phyloP scores from a whole-genome alignment of 2,888 invertebrate genomes.

The Hirtodrosophila cameraria region DNA sequence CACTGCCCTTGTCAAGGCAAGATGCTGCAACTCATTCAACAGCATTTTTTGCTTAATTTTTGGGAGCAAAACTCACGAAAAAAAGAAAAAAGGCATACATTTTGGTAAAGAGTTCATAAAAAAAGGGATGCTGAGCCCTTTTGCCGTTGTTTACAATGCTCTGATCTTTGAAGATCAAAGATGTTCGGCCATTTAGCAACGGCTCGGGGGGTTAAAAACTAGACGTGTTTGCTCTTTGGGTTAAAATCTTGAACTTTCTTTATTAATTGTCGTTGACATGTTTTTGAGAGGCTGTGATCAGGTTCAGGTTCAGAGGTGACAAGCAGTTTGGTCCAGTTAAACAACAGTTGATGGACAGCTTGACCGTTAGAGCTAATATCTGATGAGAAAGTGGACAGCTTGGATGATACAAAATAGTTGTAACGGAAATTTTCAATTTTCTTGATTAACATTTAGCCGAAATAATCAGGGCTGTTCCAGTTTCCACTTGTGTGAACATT shows the following conservation, averaged over 20 bases:
- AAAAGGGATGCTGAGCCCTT: constrained; percentile 37
- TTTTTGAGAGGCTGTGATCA: constrained; percentile 19
- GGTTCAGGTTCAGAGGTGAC: constrained; percentile 63
- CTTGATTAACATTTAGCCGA: too few relatives aligned
- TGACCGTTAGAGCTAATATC: constrained; percentile 65
- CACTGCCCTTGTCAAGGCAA: constrained; percentile 40
- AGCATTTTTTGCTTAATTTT: constrained; percentile 35
- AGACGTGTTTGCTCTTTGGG: constrained; percentile 47
- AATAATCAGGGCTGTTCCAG: too few relatives aligned
- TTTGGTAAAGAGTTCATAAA: constrained; percentile 11
- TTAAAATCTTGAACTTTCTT: constrained; percentile 68
- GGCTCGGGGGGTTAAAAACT: constrained; percentile 35
- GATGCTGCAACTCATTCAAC: constrained; percentile 60
- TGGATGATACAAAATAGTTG: too few relatives aligned
- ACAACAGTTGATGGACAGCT: constrained; percentile 59
- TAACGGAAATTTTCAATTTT: neutral
- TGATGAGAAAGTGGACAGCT: constrained; percentile 9
- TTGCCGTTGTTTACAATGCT: constrained; percentile 4
- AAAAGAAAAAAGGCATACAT: constrained; percentile 48
- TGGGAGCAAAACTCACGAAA: constrained; percentile 40
- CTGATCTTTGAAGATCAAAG: constrained; percentile 61
- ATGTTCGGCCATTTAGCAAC: constrained; percentile 44
- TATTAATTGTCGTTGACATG: constrained; percentile 67
- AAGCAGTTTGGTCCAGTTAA: constrained; percentile 64
- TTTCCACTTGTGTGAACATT: too few relatives aligned